Conservation (phyloP, 2,888 invertebrate species). For the Clanis bilineata region DNA sequence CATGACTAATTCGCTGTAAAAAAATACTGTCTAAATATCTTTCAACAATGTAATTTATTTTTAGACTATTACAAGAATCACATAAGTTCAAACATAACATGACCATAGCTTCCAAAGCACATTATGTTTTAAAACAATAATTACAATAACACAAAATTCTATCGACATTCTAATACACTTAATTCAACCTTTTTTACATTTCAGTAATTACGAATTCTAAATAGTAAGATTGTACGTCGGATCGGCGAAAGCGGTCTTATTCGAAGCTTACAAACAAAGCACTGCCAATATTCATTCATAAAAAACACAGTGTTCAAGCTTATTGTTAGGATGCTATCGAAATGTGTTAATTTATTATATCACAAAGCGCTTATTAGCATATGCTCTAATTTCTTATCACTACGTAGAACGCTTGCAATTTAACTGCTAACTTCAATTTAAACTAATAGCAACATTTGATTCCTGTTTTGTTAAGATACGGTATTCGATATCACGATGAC, state of each 20-base stretch:
- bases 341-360: conserved; percentile 11
- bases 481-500: not conserved
- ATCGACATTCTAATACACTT: not conserved
- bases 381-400: conserved; percentile 14
- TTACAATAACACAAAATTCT: not conserved
- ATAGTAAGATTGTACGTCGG: conserved; percentile 1
- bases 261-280: conserved; percentile 42
- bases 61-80: not conserved
- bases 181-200: not conserved
- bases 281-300: conserved; percentile 71
- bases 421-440: conserved; percentile 13
- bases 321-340: conserved; percentile 12
- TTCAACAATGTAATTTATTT: too few relatives aligned
- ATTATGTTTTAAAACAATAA: not conserved
- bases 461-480: not conserved
- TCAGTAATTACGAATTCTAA: not conserved
- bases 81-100: not conserved
- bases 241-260: conserved; percentile 29
- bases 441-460: conserved; percentile 12
- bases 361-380: conserved; percentile 15
- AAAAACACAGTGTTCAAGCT: conserved; percentile 28
- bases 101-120: not conserved
- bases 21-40: too few relatives aligned
- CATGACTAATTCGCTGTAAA: not conserved
- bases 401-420: conserved; percentile 7